These are phyloP conservation scores for Trachythela sp. DNA, from an alignment of 64 coral and sea anemone genomes.

Conservation along the genomic window DNA sequence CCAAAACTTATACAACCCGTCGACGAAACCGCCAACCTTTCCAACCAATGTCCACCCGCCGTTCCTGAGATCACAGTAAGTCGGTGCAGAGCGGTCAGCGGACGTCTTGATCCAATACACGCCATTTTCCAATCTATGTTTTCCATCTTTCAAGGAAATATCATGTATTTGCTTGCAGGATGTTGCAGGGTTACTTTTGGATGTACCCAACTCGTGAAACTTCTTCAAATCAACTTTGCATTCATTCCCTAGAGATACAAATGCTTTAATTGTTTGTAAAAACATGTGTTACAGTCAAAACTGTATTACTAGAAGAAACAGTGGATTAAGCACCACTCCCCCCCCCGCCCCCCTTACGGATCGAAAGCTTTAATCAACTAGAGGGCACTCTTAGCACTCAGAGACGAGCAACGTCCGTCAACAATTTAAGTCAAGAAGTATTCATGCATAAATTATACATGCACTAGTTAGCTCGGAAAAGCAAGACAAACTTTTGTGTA, in stretches of 20 bases:
- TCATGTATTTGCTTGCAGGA: constrained; percentile 13
- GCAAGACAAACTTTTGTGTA: too few relatives aligned
- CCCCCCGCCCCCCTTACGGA: too few relatives aligned
- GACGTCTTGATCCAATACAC: constrained; percentile 51
- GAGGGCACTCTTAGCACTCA: too few relatives aligned
- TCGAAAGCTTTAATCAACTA: too few relatives aligned
- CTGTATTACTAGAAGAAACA: too few relatives aligned
- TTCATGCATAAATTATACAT: too few relatives aligned
- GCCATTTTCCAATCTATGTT: neutral
- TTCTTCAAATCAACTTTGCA: neutral
- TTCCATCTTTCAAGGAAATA: neutral
- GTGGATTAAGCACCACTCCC: too few relatives aligned
- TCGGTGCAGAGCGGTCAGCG: constrained; percentile 36
- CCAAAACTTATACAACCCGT: constrained; percentile 59
- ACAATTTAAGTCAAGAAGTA: too few relatives aligned
- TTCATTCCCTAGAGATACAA: neutral
- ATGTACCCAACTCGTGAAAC: neutral
- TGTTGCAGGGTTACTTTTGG: neutral
- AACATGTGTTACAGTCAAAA: too few relatives aligned
- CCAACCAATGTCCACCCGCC: constrained; percentile 80
- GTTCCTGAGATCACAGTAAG: constrained; percentile 72
- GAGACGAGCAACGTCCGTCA: too few relatives aligned
- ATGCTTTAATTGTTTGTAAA: too few relatives aligned
- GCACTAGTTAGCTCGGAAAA: too few relatives aligned
- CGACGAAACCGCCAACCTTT: constrained; percentile 64